These are phyloP conservation scores for Schizaphis graminum DNA, from an alignment of 2,888 invertebrate genomes.

Conservation along the genomic window DNA sequence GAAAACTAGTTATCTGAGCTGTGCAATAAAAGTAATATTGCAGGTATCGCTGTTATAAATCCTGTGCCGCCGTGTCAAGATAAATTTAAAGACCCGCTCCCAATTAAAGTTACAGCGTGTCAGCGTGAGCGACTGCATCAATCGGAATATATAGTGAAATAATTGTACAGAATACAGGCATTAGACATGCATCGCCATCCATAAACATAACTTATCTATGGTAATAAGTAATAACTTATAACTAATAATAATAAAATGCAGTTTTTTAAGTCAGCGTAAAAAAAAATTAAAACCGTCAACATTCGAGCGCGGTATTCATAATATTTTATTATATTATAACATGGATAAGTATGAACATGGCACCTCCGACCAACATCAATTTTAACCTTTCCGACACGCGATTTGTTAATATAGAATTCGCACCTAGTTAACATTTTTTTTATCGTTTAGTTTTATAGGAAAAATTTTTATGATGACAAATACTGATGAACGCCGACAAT, in stretches of 20 bases:
- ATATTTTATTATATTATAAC: neutral
- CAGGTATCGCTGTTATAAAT: slow-evolving; percentile 6
- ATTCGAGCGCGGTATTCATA: neutral
- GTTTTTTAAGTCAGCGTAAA: neutral
- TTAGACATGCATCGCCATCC: neutral
- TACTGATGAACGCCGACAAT: neutral
- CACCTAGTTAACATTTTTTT: neutral
- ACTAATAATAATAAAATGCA: slow-evolving; percentile 10
- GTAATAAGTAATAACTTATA: neutral
- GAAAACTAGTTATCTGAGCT: neutral
- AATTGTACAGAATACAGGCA: neutral
- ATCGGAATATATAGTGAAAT: neutral
- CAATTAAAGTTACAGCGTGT: neutral
- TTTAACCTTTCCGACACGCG: neutral
- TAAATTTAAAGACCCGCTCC: neutral
- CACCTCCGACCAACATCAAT: neutral
- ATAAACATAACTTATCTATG: neutral
- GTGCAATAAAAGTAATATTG: neutral
- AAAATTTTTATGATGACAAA: neutral
- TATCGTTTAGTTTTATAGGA: neutral
- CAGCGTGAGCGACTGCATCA: neutral
- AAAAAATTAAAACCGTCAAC: neutral
- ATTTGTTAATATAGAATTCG: neutral
- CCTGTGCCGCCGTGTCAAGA: neutral
- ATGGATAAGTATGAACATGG: neutral